Percentiles rank a stretch among this genome's conserved stretches.
Conservation (phyloP, 2,113 vertebrate genomes). For the Sylvicapra grimmia region DNA sequence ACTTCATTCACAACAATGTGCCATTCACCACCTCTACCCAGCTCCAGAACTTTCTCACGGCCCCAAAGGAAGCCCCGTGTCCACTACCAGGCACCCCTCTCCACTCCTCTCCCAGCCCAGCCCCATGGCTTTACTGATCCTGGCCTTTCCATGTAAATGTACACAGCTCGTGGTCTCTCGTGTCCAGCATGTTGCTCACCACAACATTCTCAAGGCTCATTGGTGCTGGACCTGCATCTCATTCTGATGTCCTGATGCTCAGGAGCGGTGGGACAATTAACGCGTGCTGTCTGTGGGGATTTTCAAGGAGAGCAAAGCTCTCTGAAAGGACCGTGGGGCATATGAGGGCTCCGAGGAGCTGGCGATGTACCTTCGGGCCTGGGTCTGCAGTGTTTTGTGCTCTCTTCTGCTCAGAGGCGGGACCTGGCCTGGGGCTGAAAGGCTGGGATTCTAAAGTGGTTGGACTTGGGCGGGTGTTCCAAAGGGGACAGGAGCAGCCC, state of each 20-base stretch:
- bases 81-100: background rate
- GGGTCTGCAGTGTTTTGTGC: too few species aligned
- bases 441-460: background rate
- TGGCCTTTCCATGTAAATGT: background rate
- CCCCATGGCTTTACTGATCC: background rate
- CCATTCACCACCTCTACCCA: background rate
- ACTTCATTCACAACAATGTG: background rate
- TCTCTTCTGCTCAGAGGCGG: background rate
- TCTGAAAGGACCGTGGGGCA: background rate
- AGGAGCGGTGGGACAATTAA: background rate
- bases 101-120: background rate
- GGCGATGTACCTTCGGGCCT: background rate
- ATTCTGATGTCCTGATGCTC: background rate
- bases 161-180: background rate
- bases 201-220: background rate
- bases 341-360: background rate
- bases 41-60: background rate
- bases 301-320: background rate
- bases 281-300: background rate
- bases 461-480: background rate
- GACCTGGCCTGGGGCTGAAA: background rate
- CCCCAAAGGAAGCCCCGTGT: background rate
- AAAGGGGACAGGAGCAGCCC: background rate
- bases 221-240: too few species aligned
- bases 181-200: background rate